phyloP scores from a whole-genome alignment of 2,113 vertebrate species.

The Bujurquina vittata region DNA sequence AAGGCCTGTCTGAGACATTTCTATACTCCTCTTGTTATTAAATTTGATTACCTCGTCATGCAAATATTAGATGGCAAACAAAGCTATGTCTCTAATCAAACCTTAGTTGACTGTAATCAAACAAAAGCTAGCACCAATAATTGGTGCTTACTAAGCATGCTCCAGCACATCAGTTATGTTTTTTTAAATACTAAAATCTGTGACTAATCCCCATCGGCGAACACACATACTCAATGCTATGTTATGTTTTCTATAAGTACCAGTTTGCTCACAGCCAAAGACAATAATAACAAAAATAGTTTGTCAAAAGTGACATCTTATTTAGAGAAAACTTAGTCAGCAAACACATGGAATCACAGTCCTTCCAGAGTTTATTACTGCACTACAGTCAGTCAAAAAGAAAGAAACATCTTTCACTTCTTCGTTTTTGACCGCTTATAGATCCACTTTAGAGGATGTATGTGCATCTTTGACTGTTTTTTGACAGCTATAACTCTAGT shows the following conservation, averaged over 20 bases:
- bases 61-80: constrained; percentile 39
- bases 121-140: constrained; percentile 31
- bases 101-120: constrained; percentile 44
- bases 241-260: not conserved
- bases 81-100: constrained; percentile 31
- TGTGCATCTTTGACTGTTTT: too few relatives aligned
- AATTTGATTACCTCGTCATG: constrained; percentile 33
- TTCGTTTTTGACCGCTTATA: not conserved
- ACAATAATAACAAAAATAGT: not conserved
- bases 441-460: not conserved
- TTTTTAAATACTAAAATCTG: not conserved
- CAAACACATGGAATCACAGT: not conserved
- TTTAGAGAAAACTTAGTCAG: not conserved
- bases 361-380: not conserved
- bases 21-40: not conserved
- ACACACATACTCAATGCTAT: not conserved
- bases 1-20: constrained; percentile 1
- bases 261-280: constrained; percentile 9
- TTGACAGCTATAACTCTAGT: too few relatives aligned
- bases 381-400: not conserved
- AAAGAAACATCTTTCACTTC: not conserved
- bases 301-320: not conserved
- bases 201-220: not conserved
- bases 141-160: constrained; percentile 25
- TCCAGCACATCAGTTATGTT: not conserved